Evolutionary conservation across 2,888 invertebrate genomes (phyloP).

Genomic region (Mesoligia furuncula): DNA sequence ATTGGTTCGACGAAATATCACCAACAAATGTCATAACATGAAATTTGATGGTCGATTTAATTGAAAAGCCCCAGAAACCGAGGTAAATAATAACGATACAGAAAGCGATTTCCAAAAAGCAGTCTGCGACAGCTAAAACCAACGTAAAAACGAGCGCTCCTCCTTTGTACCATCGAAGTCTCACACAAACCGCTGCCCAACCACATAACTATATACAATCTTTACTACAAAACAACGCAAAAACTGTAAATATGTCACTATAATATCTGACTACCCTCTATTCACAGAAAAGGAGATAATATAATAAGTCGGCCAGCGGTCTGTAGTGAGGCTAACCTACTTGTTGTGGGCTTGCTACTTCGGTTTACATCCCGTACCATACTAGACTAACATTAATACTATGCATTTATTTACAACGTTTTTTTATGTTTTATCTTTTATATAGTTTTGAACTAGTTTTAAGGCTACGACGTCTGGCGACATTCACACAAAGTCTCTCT

Average conservation of each 20-base stretch:
- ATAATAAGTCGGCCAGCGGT: slow-evolving; percentile 65
- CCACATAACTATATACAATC: slow-evolving; percentile 46
- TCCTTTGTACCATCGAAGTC: slow-evolving; percentile 79
- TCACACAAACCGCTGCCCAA: slow-evolving; percentile 67
- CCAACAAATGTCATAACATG: not conserved
- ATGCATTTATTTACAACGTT: slow-evolving; percentile 85
- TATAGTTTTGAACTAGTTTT: slow-evolving; percentile 90
- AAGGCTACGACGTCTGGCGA: slow-evolving; percentile 89
- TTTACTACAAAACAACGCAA: slow-evolving; percentile 29
- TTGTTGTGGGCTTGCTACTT: slow-evolving; percentile 78
- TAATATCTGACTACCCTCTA: slow-evolving; percentile 41
- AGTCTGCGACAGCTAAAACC: slow-evolving; percentile 53
- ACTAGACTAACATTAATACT: slow-evolving; percentile 86
- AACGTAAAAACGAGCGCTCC: slow-evolving; percentile 65
- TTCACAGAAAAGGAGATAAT: slow-evolving; percentile 16
- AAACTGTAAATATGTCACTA: slow-evolving; percentile 37
- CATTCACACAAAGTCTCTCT: slow-evolving; percentile 84
- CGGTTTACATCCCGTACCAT: slow-evolving; percentile 80
- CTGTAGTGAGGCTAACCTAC: slow-evolving; percentile 71
- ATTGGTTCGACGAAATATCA: too few relatives aligned
- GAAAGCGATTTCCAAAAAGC: too few relatives aligned
- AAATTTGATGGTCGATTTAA: too few relatives aligned
- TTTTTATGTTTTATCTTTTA: slow-evolving; percentile 79
- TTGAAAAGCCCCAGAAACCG: too few relatives aligned
- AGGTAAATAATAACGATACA: not conserved